phyloP scores from a whole-genome alignment of 2,888 invertebrate species.

The Morpho helenor region DNA sequence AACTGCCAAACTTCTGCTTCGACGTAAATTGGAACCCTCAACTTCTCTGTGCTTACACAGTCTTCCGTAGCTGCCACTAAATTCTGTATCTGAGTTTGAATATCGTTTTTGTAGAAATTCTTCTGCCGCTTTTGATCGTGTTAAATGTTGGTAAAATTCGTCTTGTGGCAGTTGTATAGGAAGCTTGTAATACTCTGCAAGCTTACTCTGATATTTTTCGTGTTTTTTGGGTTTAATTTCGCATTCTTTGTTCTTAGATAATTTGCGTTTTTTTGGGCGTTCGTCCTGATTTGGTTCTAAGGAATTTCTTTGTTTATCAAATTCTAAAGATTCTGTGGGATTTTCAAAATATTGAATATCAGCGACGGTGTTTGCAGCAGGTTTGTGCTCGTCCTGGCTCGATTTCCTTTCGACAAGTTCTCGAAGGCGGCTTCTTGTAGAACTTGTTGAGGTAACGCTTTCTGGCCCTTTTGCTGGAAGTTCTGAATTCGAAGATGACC shows the following conservation, averaged over 20 bases:
- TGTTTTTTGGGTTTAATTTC: conserved; percentile 66
- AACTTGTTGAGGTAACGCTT: conserved; percentile 72
- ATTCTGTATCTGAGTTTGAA: conserved; percentile 69
- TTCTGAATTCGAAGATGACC: conserved; percentile 71
- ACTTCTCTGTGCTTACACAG: conserved; percentile 71
- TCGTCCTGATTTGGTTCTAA: conserved; percentile 63
- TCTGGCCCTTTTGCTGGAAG: conserved; percentile 66
- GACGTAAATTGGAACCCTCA: conserved; percentile 79
- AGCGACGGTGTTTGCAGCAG: conserved; percentile 65
- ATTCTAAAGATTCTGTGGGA: conserved; percentile 72
- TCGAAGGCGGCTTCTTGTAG: conserved; percentile 76
- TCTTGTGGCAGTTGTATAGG: conserved; percentile 70
- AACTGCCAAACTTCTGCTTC: conserved; percentile 86
- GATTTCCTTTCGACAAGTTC: conserved; percentile 76
- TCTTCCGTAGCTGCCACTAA: conserved; percentile 70
- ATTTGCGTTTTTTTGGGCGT: conserved; percentile 67
- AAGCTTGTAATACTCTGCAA: conserved; percentile 71
- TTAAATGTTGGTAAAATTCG: conserved; percentile 73
- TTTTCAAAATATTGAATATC: conserved; percentile 76
- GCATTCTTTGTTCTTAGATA: conserved; percentile 59
- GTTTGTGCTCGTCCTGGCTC: conserved; percentile 72
- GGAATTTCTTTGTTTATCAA: conserved; percentile 63
- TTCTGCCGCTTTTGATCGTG: conserved; percentile 68
- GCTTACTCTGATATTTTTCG: conserved; percentile 71
- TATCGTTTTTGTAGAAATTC: conserved; percentile 67